phyloP scores from a whole-genome alignment of 2,113 vertebrate genomes.

The Athene noctua region DNA sequence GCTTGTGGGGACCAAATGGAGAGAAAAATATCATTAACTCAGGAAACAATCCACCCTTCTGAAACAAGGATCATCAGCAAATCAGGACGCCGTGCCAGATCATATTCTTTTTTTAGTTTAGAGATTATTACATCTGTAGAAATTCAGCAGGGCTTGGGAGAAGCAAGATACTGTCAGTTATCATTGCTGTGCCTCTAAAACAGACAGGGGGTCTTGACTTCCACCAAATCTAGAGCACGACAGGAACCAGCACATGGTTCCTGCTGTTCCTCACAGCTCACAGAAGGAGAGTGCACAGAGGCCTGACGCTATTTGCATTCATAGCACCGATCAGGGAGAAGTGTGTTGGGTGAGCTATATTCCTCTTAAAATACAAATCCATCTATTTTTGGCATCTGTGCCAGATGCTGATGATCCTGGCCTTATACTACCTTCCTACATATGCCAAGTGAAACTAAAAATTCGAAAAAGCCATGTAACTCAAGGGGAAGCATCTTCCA shows the following conservation, averaged over 20 bases:
- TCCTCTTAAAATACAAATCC: not conserved
- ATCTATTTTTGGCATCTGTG: not conserved
- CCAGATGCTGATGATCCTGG: not conserved
- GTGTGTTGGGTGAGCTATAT: not conserved
- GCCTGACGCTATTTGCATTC: not conserved
- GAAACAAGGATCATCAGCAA: not conserved
- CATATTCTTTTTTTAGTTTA: not conserved
- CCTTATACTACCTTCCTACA: not conserved
- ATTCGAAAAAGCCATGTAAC: not conserved
- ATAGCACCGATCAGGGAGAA: not conserved
- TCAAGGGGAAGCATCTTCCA: not conserved
- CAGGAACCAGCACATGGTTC: not conserved
- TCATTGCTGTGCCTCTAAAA: not conserved
- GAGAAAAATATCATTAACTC: not conserved
- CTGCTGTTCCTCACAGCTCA: not conserved
- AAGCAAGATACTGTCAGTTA: not conserved
- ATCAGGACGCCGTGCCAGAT: not conserved
- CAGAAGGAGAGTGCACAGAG: not conserved
- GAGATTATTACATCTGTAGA: not conserved
- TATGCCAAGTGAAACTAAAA: not conserved
- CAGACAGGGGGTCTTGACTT: not conserved
- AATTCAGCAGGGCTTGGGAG: not conserved
- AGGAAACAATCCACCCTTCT: not conserved
- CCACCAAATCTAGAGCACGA: no score
- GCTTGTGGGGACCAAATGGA: not conserved